Base-by-base conservation (phyloP, 2,113 vertebrate genomes). In the Hylia prasina region DNA sequence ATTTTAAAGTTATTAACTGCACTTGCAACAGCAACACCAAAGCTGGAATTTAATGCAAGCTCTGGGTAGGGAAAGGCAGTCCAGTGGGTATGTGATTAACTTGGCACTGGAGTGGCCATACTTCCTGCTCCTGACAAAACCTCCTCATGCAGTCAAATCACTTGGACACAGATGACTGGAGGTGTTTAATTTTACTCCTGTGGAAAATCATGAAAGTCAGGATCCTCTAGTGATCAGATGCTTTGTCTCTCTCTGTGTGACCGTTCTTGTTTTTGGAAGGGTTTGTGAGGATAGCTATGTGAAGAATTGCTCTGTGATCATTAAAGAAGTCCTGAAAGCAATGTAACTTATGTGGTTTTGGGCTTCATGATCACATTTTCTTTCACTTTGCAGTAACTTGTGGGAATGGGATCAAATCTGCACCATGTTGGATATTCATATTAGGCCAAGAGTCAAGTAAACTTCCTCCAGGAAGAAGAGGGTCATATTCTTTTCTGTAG, bases 1-100 rank as follows among this genome's bases (percentile, higher is more conserved):
- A 89, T 94, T 96, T 90, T 23, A 42, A 87, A 64, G 51, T 75
- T 94, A 87, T 78, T 96, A 87, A 83, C 61, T 64, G 57, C 64
- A 53, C 28, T 87, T 45, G 53, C 25, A 90, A 50, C 65, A 78
- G 51, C 51, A 81, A 39, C 63, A 61, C 40, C 19, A 54, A 84
- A 75, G 44, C 48, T 45, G 86, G 60, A 94, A 77, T 72, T 81
- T 60, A 90, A 19, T 24, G 70, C 39, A 79, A 80, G 35, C 19
- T 65, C 66, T 77, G 75, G 51, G 30, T 75, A 69, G 77, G 39
- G 64, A 77, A 82, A 80, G 50, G 56, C 24, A 68, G 71, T 39
- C 17, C 60, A 71, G 33, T 37, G 75, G 27, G 10, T 58, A 20
- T 39, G 79, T 11, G 63, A n/a, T 90, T 78, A 80, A 8, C 22